Evolutionary conservation across 2,113 vertebrate genomes (phyloP).

Genomic region (Laticauda laticaudata): DNA sequence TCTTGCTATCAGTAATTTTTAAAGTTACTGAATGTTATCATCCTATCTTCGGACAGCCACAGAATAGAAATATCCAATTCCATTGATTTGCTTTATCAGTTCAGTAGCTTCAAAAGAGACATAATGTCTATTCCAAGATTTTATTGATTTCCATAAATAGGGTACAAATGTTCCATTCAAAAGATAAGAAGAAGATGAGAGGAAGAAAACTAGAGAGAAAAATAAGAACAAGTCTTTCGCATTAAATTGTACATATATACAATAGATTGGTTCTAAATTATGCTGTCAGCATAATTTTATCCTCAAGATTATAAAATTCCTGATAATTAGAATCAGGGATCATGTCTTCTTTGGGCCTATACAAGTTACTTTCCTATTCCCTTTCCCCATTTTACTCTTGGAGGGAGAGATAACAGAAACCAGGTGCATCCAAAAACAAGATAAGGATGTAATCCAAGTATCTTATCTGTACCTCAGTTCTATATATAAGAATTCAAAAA

Average conservation of each 20-base stretch:
- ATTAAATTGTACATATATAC: not conserved
- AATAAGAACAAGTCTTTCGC: not conserved
- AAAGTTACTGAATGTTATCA: conserved; percentile 20
- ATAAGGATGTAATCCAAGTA: not conserved
- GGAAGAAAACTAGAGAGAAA: not conserved
- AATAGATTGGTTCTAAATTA: not conserved
- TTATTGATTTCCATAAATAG: conserved; percentile 21
- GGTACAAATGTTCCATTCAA: not conserved
- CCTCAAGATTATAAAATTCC: not conserved
- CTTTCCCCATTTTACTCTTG: not conserved
- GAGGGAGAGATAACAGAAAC: not conserved
- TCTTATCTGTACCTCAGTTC: not conserved
- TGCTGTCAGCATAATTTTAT: not conserved
- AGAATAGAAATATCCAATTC: conserved; percentile 25
- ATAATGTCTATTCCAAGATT: not conserved
- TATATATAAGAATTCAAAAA: not conserved
- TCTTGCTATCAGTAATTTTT: not conserved
- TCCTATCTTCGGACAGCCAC: not conserved
- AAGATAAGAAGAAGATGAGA: not conserved
- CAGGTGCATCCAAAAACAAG: not conserved
- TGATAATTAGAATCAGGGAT: not conserved
- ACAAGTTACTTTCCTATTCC: not conserved
- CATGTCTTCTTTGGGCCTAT: not conserved
- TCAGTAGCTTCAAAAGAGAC: conserved; percentile 7
- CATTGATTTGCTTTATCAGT: conserved; percentile 14